Base-by-base conservation (phyloP, 2,888 invertebrate species). In the Philereme transversata region DNA sequence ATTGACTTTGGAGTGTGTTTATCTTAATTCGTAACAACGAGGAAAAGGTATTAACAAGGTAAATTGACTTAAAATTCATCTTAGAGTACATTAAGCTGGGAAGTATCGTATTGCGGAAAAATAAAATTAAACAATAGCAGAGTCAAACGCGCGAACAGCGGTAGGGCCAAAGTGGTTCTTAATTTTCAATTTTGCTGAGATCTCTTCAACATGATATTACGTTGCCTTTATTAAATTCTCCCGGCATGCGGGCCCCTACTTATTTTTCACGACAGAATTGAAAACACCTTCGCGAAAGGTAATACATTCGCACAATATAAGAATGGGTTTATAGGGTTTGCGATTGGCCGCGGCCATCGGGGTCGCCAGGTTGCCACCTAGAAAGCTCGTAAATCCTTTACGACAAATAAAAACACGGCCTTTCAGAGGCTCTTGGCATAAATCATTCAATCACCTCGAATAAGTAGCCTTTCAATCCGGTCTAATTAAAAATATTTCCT, bases 371-470 rank as follows among this genome's bases (percentile, higher is more conserved):
- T 51, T 52, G 48, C 76, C 70, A 70, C 73, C 79, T 77, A 75
- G 78, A 75, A 73, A 70, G 68, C 81, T 81, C 84, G 84, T 88
- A 90, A 88, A 89, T 82, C 78, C 82, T 88, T 88, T 88, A 90
- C 86, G 88, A 87, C 85, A 83, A 84, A 87, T 87, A 88, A 89
- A 86, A 88, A 83, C 82, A 82, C 81, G 79, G 76, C 79, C 73
- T 76, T 73, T 77, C 68, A 79, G 74, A 69, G 72, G 76, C 71
- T 72, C 76, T 72, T 70, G 72, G 72, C 78, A 86, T 88, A 88
- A 87, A 88, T 88, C 87, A 87, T 87, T 87, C 87, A 87, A 87
- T 87, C 82, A 79, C 74, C 71, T 36, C 52, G 63, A 54, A 51
- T 47, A 47, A 58, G 50, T 40, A 54, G 49, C 44, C 34, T 54